Conservation (phyloP, 2,888 invertebrate species). For the Rapana venosa region DNA sequence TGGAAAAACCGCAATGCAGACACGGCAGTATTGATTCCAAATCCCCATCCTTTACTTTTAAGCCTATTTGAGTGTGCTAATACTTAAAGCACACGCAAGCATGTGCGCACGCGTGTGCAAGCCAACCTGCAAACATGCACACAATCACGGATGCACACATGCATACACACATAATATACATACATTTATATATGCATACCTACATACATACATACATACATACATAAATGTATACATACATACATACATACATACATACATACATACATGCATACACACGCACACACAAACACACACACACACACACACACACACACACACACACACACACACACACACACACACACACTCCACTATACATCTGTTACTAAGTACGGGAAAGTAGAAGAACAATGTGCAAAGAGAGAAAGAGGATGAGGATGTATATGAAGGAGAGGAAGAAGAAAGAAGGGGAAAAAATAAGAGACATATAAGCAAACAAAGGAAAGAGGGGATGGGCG, state of each 20-base stretch:
- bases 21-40: too few species aligned
- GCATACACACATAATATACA: background rate
- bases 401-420: background rate
- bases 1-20: too few species aligned
- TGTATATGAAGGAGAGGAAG: background rate
- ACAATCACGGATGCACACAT: background rate
- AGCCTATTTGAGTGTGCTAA: background rate
- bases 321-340: background rate
- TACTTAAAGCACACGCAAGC: background rate
- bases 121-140: background rate
- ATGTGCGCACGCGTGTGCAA: background rate
- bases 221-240: too few species aligned
- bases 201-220: too few species aligned
- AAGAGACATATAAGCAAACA: too few species aligned
- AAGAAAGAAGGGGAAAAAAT: too few species aligned
- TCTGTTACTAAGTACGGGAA: background rate
- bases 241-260: too few species aligned
- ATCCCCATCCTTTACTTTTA: background rate
- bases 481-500: too few species aligned
- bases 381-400: background rate
- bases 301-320: background rate
- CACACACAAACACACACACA: background rate
- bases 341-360: background rate
- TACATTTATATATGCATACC: background rate
- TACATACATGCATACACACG: background rate